Base-by-base conservation (phyloP, 2,888 invertebrate species). In the Agonopterix heracliana region DNA sequence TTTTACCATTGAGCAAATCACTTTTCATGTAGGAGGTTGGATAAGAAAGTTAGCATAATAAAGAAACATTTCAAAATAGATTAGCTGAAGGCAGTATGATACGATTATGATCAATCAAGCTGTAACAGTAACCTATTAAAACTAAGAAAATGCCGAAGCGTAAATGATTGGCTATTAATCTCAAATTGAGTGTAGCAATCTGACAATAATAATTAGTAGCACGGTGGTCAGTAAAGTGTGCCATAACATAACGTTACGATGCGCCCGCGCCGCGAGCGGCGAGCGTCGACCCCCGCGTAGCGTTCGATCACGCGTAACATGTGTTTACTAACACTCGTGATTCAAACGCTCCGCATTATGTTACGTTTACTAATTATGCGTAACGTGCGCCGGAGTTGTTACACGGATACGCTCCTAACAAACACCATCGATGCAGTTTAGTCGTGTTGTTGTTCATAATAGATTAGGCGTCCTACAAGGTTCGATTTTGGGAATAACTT, bases 261-360 rank as follows among this genome's bases (percentile, higher is more conserved):
- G 14, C 45, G 45, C 36, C 35, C 9, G 36, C 12, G 13, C 13
- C 13, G 35, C n/a, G 9, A n/a, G 41, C 7, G 45, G 35, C 5
- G 38, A 14, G 14, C 45, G 17, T 7, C 35, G 38, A 45, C 45
- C 44, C 44, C 34, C 7, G 34, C 34, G 34, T 11, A 9, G 40
- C 36, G 17, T 14, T 9, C 35, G 40, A 46, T 43, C 46, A 49
- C 34, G 43, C 45, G 45, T n/a, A 34, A 35, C 42, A 12, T 10
- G 12, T 49, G 43, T 49, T 49, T 49, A 49, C 46, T 38, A 49
- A 49, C 49, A 45, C 45, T 13, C 40, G 44, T 41, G 45, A 34
- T 10, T 14, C 13, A 13, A 13, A 5, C 17, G 46, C 12, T 13
- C 34, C 17, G 11, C 45, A 12, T 36, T 14, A 44, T 34, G 44